Base-by-base conservation (phyloP, 2,888 invertebrate species). In the Tinea pellionella region DNA sequence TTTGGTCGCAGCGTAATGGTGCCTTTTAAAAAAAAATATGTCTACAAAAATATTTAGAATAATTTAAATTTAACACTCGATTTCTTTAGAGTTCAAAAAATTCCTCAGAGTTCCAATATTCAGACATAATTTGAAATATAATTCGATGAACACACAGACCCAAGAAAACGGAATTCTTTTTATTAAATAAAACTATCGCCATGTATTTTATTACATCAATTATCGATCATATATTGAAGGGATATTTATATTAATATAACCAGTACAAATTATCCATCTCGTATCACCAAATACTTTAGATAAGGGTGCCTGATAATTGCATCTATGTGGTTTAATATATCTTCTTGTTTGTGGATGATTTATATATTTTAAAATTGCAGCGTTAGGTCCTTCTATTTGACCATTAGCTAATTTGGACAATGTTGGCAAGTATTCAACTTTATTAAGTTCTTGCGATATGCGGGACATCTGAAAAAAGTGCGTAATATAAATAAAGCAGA, bases 291-390 rank as follows among this genome's bases (percentile, higher is more conserved):
- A 78, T 58, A 84, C 58, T 68, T 65, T 75, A 1, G 84, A 69
- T 7, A 84, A 65, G 64, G 72, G 74, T 6, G 86, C 81, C 65
- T 82, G 84, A 62, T 85, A 76, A 63, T 86, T 87, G 62, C 86
- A 87, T 67, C 86, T 70, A 61, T 87, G 85, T 19, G 86, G 82
- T 68, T 85, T 86, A 12, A 86, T 83, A 63, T 82, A 87, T 69
- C 86, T 74, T 65, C 86, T 70, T 32, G 85, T 78, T 64, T 78
- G 73, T 0, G 77, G 73, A 9, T 83, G 80, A 18, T 70, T 71
- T 9, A 86, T 64, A 41, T 85, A 67, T 61, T 79, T 82, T 60
- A 76, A 30, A 32, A 30, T 15, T 8, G 9, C 12, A 9, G 15
- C 13, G 2, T 57, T 57, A n/a, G 18, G 13, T 8, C 18, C 18